phyloP scores from a whole-genome alignment of 2,888 invertebrate genomes.

The Odontocerum albicorne region DNA sequence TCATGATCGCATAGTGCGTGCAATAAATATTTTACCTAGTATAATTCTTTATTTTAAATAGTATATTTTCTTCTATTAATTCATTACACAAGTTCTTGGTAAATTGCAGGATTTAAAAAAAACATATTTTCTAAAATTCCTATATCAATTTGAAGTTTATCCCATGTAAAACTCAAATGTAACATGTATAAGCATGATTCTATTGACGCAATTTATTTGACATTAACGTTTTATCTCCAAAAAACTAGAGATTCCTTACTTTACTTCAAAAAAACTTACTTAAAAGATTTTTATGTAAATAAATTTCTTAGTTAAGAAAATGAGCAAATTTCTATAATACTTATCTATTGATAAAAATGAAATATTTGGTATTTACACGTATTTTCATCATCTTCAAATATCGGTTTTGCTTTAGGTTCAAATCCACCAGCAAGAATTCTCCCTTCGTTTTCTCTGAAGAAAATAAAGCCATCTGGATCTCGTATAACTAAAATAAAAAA shows the following conservation, averaged over 20 bases:
- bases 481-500: slow-evolving; percentile 64
- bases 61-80: too few relatives aligned
- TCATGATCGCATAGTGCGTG: too few relatives aligned
- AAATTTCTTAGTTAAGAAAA: too few relatives aligned
- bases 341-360: slow-evolving; percentile 17
- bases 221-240: too few relatives aligned
- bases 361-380: slow-evolving; percentile 12
- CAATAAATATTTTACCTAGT: too few relatives aligned
- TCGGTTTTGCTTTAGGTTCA: slow-evolving; percentile 88
- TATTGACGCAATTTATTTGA: not conserved
- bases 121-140: not conserved
- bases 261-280: too few relatives aligned
- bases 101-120: too few relatives aligned
- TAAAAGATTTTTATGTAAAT: too few relatives aligned
- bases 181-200: not conserved
- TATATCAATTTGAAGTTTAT: not conserved
- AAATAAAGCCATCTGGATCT: slow-evolving; percentile 86
- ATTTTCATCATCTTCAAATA: slow-evolving; percentile 67
- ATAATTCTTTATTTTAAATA: too few relatives aligned
- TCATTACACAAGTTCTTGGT: too few relatives aligned
- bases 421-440: slow-evolving; percentile 88
- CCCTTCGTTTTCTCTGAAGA: slow-evolving; percentile 83
- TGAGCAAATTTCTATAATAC: too few relatives aligned
- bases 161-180: not conserved
- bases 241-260: too few relatives aligned